Conservation (phyloP, 2,797 vertebrate species). For the Ceryle rudis region DNA sequence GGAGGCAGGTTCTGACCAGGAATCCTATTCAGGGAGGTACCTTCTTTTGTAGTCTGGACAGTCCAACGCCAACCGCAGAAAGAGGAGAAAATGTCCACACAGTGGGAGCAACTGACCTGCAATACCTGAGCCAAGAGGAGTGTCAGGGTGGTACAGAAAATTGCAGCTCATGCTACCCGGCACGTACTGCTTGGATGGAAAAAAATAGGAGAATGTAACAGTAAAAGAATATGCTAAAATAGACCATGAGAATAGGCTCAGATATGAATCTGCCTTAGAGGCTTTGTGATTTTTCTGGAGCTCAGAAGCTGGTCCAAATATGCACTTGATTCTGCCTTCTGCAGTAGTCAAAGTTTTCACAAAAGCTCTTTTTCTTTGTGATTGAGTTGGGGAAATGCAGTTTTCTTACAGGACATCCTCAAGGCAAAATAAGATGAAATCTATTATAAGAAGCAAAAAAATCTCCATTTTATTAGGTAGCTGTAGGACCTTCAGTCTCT, state of each 20-base stretch:
- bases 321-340: neutral
- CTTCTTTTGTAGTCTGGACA: neutral
- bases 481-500: neutral
- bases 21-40: neutral
- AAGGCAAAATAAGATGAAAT: neutral
- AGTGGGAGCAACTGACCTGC: neutral
- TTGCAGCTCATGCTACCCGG: conserved; percentile 48
- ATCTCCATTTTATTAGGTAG: neutral
- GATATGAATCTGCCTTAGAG: neutral
- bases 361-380: neutral
- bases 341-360: neutral
- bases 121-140: neutral
- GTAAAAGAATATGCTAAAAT: neutral
- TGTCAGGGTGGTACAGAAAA: conserved; percentile 37
- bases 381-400: neutral
- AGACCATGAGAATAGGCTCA: neutral
- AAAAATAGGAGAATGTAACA: neutral
- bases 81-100: neutral
- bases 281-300: neutral
- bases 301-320: neutral
- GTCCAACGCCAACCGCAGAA: neutral
- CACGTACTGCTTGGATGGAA: conserved; percentile 3
- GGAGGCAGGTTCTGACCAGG: neutral
- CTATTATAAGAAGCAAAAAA: neutral
- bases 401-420: neutral